phyloP scores from a whole-genome alignment of 2,888 invertebrate species.

The Morpho achilles region DNA sequence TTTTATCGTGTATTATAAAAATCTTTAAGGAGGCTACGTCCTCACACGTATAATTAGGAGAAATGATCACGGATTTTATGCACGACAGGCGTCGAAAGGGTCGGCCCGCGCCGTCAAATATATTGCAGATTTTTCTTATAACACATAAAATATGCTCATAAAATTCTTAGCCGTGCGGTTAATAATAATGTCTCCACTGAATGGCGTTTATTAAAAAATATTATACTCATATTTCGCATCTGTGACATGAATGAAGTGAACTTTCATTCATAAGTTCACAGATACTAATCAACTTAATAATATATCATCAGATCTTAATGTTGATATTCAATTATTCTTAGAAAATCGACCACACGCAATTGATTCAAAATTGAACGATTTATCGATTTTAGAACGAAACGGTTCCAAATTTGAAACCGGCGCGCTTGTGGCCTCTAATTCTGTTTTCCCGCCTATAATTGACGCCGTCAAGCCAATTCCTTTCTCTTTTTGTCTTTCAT shows the following conservation, averaged over 20 bases:
- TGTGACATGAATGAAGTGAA: conserved; percentile 51
- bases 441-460: conserved; percentile 77
- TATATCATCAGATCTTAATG: conserved; percentile 60
- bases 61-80: conserved; percentile 69
- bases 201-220: conserved; percentile 63
- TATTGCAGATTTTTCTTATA: conserved; percentile 66
- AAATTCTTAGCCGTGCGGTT: conserved; percentile 54
- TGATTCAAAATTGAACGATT: conserved; percentile 68
- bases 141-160: conserved; percentile 64
- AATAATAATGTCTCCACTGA: conserved; percentile 50
- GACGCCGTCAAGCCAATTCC: conserved; percentile 67
- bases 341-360: conserved; percentile 76
- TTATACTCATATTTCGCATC: conserved; percentile 50
- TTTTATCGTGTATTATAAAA: background rate
- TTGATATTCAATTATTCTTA: conserved; percentile 74
- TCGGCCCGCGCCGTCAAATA: conserved; percentile 59
- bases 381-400: conserved; percentile 76
- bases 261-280: conserved; percentile 55
- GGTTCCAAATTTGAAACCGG: conserved; percentile 75
- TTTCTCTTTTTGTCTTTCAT: conserved; percentile 38
- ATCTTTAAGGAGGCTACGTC: conserved; percentile 46
- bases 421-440: conserved; percentile 70
- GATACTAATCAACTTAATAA: conserved; percentile 62
- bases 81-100: conserved; percentile 76
- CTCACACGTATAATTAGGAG: conserved; percentile 71